These are phyloP conservation scores for Drosophila meridionalis DNA, from an alignment of 2,888 invertebrate species.

Conservation along the genomic window DNA sequence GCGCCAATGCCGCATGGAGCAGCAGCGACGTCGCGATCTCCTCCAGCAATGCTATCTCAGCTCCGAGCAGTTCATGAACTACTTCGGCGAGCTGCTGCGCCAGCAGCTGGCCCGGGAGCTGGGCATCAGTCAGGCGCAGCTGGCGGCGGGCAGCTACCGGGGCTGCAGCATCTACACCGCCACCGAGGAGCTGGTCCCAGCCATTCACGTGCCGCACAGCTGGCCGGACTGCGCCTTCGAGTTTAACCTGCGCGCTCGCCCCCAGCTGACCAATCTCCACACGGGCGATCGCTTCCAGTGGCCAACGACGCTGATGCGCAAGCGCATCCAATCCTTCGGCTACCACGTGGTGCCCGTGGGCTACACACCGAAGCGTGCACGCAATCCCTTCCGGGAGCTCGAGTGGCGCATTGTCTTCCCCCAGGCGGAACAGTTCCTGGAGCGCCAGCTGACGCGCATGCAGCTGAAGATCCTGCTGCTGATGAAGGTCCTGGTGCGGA, in stretches of 20 bases:
- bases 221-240: constrained; percentile 91
- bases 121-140: constrained; percentile 86
- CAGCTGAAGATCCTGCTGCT: constrained; percentile 91
- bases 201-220: constrained; percentile 85
- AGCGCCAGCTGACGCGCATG: constrained; percentile 89
- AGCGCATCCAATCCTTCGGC: constrained; percentile 88
- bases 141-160: constrained; percentile 87
- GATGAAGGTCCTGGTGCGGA: constrained; percentile 89
- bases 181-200: constrained; percentile 89
- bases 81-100: constrained; percentile 88
- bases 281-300: constrained; percentile 88
- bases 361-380: constrained; percentile 87
- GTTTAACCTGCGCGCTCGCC: constrained; percentile 88
- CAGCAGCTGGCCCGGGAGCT: constrained; percentile 87
- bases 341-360: constrained; percentile 90
- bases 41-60: constrained; percentile 85
- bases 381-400: constrained; percentile 88
- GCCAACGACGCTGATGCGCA: constrained; percentile 89
- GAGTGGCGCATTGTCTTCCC: constrained; percentile 93
- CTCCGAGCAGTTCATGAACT: constrained; percentile 89
- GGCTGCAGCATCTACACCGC: constrained; percentile 89
- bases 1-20: constrained; percentile 70
- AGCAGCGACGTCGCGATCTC: constrained; percentile 58
- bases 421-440: constrained; percentile 90
- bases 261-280: constrained; percentile 86